Base-by-base conservation (phyloP, 92 coral and sea anemone species). In the Paramuricea clavata region DNA sequence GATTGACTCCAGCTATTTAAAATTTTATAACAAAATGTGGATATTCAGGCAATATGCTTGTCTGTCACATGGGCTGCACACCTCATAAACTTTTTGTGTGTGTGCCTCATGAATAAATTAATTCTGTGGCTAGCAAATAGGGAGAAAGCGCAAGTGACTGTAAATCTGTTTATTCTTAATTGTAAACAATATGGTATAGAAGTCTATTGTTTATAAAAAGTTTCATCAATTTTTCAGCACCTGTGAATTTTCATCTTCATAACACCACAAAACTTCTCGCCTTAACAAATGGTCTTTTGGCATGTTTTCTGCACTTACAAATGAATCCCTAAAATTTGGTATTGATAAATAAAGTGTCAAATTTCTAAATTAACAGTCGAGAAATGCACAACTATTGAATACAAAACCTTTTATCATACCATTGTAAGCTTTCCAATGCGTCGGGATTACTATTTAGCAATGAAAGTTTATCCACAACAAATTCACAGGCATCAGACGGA, bases 241-340 rank as follows among this genome's bases (percentile, higher is more conserved):
- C 95, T 96, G 99, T 22, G 98, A 94, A 74, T 96, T 96, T 81
- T 96, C 99, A 94, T 96, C 99, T 81, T 96, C 99, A 88, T 96
- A 96, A 16, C 98, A 96, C 99, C 99, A 96, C 39, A 96, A 87
- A 76, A 95, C 93, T 44, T 96, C 98, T 87, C 92, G 87, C 80
- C 77, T 90, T 25, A 94, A 67, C 39, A 91, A 82, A 39, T 88
- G 68, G 64, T 88, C 85, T 73, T 93, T 96, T 36, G 98, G 98
- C 7, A 85, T 80, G 0, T 89, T 74, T 32, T 39, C 93, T 16
- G 93, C 88, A 50, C 93, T 95, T n/a, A 96, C 91, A 60, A 96
- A 96, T 21, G 95, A 85, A 68, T 94, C 98, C 98, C 97, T 94
- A 49, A 35, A 30, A 15, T 33, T 36, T 10, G 9, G 13, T 73